Conservation (phyloP, 2,113 vertebrate species). For the Toxotes chatareus region DNA sequence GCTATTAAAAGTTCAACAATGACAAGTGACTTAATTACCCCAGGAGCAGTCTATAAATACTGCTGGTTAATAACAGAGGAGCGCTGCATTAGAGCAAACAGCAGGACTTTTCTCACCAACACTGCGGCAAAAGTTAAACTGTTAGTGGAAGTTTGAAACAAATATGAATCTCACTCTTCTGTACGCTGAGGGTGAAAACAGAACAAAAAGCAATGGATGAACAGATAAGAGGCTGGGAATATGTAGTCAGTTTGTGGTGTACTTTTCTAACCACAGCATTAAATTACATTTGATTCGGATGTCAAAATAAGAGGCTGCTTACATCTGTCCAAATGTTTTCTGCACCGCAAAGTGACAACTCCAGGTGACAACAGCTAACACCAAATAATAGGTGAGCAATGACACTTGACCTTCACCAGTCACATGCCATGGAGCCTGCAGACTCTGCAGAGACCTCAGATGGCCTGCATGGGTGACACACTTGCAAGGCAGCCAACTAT, state of each 20-base stretch:
- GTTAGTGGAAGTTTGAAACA: constrained; percentile 8
- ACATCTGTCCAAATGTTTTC: background rate
- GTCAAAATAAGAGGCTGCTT: background rate
- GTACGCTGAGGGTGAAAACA: background rate
- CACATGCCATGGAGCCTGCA: background rate
- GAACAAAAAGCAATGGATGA: background rate
- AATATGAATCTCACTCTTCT: background rate
- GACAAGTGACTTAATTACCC: constrained; percentile 53
- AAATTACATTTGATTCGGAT: background rate
- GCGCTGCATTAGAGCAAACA: constrained; percentile 35
- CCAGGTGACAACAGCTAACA: constrained; percentile 24
- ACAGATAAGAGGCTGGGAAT: background rate
- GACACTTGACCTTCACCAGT: constrained; percentile 7
- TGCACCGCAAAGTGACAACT: background rate
- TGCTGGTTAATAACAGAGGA: constrained; percentile 45
- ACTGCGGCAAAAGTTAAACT: background rate
- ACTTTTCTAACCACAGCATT: background rate
- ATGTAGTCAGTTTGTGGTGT: background rate
- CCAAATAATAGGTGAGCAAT: constrained; percentile 17
- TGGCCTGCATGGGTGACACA: constrained; percentile 18
- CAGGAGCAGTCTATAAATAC: constrained; percentile 49
- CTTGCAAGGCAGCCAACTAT: constrained; percentile 12
- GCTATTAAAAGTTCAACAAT: constrained; percentile 40
- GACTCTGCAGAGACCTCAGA: constrained; percentile 6
- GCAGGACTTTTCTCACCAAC: constrained; percentile 3